Evolutionary conservation across 2,113 vertebrate species (phyloP), one percentile per base, ranked within the genome.

Genomic region (Siphamia tubifer): DNA sequence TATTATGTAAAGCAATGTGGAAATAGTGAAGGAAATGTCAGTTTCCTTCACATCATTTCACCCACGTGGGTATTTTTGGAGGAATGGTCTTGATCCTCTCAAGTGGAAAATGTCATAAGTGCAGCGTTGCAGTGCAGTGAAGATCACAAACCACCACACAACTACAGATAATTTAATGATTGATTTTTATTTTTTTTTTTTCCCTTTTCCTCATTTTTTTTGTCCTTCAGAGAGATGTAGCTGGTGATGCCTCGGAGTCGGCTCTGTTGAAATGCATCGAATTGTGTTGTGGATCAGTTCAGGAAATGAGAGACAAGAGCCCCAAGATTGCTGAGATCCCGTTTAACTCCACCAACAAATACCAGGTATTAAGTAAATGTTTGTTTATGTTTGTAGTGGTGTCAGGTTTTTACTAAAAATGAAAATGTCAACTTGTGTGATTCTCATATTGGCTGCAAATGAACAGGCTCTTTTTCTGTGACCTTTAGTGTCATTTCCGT

Each of bases 271-370:
- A 98, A 72, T 98, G 96, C 61, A 98, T 98, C 0, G 93, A 97
- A 81, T 87, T 98, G 8, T 98, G 95, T 47, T 98, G 95, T 4
- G 96, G 96, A 12, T 95, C 95, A 0, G 96, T 98, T 28, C 86
- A 89, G 48, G 94, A 93, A 13, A 96, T 97, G 92, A 90, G 96
- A 30, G 94, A 94, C 0, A 93, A 92, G 63, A 94, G 79, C 52
- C 82, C 81, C 53, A 97, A 98, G 76, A 93, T 97, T 43, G 63
- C 94, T 0, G 96, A 98, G 81, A 98, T 98, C 54, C 96, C 96
- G 0, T 98, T 98, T 89, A 98, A 98, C 88, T 98, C 96, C 8
- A 97, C 96, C 75, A 98, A 98, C 83, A 98, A 98, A 64, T 98
- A 96, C 87, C 96, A 98, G 95, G 96, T 96, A 64, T 15, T 47